Conservation (phyloP, 2,888 invertebrate species). For the Polyommatus iphigenia region DNA sequence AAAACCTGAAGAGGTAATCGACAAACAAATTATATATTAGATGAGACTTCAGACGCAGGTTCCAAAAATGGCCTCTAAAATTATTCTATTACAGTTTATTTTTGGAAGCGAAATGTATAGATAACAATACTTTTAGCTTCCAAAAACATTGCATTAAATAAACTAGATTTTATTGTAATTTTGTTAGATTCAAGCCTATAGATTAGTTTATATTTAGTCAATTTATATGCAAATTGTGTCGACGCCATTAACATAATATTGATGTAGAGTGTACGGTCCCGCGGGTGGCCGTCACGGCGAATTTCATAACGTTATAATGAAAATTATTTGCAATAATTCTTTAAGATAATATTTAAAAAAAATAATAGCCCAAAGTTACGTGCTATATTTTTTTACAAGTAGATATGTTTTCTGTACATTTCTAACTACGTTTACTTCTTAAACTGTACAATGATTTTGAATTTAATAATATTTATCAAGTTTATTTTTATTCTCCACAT, state of each 20-base stretch:
- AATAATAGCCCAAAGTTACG: too few relatives aligned
- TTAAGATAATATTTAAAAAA: background rate
- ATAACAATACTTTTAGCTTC: too few relatives aligned
- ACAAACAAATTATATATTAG: background rate
- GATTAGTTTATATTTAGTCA: background rate
- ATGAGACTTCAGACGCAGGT: background rate
- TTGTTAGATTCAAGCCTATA: background rate
- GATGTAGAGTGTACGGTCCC: background rate
- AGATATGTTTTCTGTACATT: too few relatives aligned
- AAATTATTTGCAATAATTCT: background rate
- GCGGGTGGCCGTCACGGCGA: background rate
- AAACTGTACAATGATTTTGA: too few relatives aligned
- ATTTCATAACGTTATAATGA: background rate
- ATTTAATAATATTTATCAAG: too few relatives aligned
- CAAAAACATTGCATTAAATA: background rate
- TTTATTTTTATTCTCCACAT: too few relatives aligned
- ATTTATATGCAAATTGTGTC: background rate
- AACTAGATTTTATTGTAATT: background rate
- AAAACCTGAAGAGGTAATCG: too few relatives aligned
- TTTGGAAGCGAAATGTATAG: too few relatives aligned
- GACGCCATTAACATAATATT: conserved; percentile 9
- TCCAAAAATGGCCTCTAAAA: too few relatives aligned
- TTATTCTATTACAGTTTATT: too few relatives aligned
- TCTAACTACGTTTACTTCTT: too few relatives aligned
- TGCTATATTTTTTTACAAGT: too few relatives aligned